Evolutionary conservation across 2,797 vertebrate genomes (phyloP), one percentile per base, ranked within the genome.

Genomic region (Gobionotothen gibberifrons): DNA sequence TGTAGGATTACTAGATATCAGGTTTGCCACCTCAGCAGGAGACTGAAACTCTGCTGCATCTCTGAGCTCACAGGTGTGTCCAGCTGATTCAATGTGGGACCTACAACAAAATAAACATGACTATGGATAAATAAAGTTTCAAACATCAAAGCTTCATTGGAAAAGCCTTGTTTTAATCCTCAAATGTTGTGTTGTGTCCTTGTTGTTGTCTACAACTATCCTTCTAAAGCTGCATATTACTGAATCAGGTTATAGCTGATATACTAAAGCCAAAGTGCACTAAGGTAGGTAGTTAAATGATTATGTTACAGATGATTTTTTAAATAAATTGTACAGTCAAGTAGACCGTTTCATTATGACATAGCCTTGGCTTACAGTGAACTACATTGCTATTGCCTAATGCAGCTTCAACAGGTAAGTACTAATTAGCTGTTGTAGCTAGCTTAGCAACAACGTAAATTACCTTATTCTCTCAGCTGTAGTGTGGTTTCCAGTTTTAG

Each of bases 401-500:
- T 11, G 0, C 5, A 62, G 7, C n/a, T 3, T 69, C 17, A 11
- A 5, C 14, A 4, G 16, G 21, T 64, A 42, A 67, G 67, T 12
- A 58, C n/a, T n/a, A 13, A 26, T 5, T 39, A 69, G 66, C 56
- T 64, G 52, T 3, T 36, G n/a, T 9, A 53, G n/a, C 47, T 64
- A 54, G 44, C 58, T 62, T 63, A 74, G n/a, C 52, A 22, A 14
- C 16, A 19, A 39, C 2, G 11, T 21, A 8, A 56, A 44, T 94
- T 93, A 98, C 98, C 90, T 96, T 81, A 99, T 95, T 74, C 98
- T 93, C 86, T 92, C 85, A 3, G 97, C 97, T 26, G 97, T 99
- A 17, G 97, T 96, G 52, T 94, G 93, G 86, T 99, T 99, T 70
- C 98, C 97, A 0, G 97, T 97, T 85, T 93, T 93, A 11, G 95